Evolutionary conservation across 2,113 vertebrate genomes (phyloP), one percentile per base, ranked within the genome.

Genomic region (Periophthalmus modestus): DNA sequence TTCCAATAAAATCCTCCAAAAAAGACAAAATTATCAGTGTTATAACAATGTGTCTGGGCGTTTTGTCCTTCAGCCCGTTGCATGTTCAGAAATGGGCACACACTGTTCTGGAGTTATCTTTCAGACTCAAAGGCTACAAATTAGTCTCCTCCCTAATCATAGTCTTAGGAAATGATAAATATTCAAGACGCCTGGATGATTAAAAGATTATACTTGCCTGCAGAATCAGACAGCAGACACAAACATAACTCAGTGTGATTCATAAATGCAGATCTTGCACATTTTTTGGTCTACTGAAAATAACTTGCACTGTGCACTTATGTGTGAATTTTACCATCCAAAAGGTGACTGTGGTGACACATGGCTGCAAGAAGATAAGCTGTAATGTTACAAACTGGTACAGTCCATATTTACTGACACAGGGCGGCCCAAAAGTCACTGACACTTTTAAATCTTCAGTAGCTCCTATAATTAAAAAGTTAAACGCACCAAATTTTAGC

Each of bases 321-420:
- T 5, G 59, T 85, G 85, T 75, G 74, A 79, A 67, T 82, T 83
- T 72, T 74, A 77, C 80, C 66, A 66, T 72, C 57, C 69, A 57
- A 65, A 80, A 65, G 48, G 72, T 74, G 18, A 52, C 66, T 33
- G 18, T 59, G 52, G 71, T 72, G 24, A 62, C 59, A 18, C 59
- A 18, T 62, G 16, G 24, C 18, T 24, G 75, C 39, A 52, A 76
- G 23, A 62, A 69, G 78, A 73, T 74, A 55, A 71, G 52, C 71
- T 73, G 62, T 59, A 62, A 76, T 48, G 62, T 23, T 46, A n/a
- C 2, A 62, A 16, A 67, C 16, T 23, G 39, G 34, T 39, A 28
- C 46, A 63, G 74, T 66, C 61, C 16, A 77, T 6, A n/a, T 21
- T 68, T 71, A 7, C 47, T n/a, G n/a, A n/a, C n/a, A n/a, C n/a